These are phyloP conservation scores for Ruditapes philippinarum DNA, from an alignment of 1,140 invertebrate genomes.

Conservation along the genomic window DNA sequence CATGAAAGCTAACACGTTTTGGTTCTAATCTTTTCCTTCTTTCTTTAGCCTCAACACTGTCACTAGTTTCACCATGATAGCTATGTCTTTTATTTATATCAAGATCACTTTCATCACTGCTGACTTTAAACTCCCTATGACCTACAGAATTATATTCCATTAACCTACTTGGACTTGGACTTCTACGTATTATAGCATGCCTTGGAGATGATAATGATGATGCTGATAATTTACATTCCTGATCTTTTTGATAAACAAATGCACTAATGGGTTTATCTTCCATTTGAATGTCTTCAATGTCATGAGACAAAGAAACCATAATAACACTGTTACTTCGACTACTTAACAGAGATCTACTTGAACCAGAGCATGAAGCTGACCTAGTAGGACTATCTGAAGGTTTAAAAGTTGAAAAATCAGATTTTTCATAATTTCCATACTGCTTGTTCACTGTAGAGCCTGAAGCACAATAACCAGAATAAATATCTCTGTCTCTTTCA, in stretches of 20 bases:
- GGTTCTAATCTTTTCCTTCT: slow-evolving; percentile 64
- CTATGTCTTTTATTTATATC: slow-evolving; percentile 31
- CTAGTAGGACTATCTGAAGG: slow-evolving; percentile 62
- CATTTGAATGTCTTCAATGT: slow-evolving; percentile 59
- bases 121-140: slow-evolving; percentile 43
- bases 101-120: not conserved
- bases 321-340: slow-evolving; percentile 35
- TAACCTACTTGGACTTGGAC: slow-evolving; percentile 60
- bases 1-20: slow-evolving; percentile 79
- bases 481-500: slow-evolving; percentile 1
- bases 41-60: slow-evolving; percentile 27
- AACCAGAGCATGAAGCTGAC: slow-evolving; percentile 19
- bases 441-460: not conserved
- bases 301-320: slow-evolving; percentile 57
- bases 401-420: slow-evolving; percentile 74
- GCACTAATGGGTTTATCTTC: slow-evolving; percentile 57
- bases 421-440: not conserved
- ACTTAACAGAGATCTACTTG: slow-evolving; percentile 8
- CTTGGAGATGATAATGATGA: slow-evolving; percentile 30
- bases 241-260: slow-evolving; percentile 12
- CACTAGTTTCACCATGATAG: slow-evolving; percentile 50
- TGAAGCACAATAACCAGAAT: not conserved
- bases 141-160: slow-evolving; percentile 49
- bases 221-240: slow-evolving; percentile 14
- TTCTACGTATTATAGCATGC: slow-evolving; percentile 60